Percentiles rank a stretch among this genome's conserved stretches.
These are phyloP conservation scores for Zaprionus tsacasi DNA, from an alignment of 1,140 invertebrate genomes.

Conservation along the genomic window DNA sequence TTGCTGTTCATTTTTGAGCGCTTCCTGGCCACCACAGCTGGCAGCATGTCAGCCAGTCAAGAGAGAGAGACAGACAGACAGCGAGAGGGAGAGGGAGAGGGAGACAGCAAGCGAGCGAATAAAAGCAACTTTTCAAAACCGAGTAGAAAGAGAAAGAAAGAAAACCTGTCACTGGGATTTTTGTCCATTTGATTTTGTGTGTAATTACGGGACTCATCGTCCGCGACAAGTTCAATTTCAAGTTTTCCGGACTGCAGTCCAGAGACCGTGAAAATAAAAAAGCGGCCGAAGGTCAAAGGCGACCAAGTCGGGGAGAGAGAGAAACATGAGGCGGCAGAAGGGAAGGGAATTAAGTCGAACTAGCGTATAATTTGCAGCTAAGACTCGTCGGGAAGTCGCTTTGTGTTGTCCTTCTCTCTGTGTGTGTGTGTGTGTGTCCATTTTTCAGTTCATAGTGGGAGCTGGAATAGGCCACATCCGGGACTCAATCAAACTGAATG, in stretches of 20 bases:
- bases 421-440: background rate
- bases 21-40: slow-evolving; percentile 25
- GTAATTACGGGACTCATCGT: slow-evolving; percentile 64
- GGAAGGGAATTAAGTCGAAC: slow-evolving; percentile 49
- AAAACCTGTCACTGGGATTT: slow-evolving; percentile 67
- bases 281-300: slow-evolving; percentile 61
- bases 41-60: slow-evolving; percentile 30
- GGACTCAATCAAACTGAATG: background rate
- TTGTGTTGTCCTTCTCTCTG: background rate
- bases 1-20: slow-evolving; percentile 33
- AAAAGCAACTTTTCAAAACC: slow-evolving; percentile 65
- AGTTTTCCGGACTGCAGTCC: slow-evolving; percentile 43
- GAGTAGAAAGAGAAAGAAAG: background rate
- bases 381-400: slow-evolving; percentile 3
- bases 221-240: slow-evolving; percentile 65
- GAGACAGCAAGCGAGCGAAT: slow-evolving; percentile 31
- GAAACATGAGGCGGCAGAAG: background rate
- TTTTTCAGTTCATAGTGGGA: background rate
- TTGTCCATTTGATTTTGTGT: slow-evolving; percentile 73
- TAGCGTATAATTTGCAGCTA: slow-evolving; percentile 56
- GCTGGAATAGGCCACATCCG: too few species aligned
- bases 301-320: slow-evolving; percentile 47
- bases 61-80: background rate
- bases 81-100: background rate
- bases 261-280: slow-evolving; percentile 2